These are phyloP conservation scores for Thryonomys swinderianus DNA, from an alignment of 2,113 vertebrate genomes.

Conservation along the genomic window DNA sequence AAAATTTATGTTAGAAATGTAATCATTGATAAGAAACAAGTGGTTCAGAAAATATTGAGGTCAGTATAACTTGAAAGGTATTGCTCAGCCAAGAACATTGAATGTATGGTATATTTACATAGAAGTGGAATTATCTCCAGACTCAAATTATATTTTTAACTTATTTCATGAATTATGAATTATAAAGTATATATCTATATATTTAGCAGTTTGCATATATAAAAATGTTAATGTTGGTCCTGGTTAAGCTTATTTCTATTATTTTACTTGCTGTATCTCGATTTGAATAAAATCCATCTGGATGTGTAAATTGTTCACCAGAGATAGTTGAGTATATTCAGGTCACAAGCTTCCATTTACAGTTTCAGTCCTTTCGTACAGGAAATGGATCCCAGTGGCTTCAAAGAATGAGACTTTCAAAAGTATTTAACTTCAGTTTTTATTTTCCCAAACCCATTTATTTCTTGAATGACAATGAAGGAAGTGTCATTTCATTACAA, in stretches of 20 bases:
- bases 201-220: neutral
- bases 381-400: slow-evolving; percentile 20
- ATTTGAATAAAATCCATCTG: neutral
- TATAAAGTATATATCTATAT: neutral
- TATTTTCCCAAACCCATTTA: neutral
- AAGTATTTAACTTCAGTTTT: neutral
- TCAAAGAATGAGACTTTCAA: neutral
- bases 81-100: neutral
- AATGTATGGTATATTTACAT: neutral
- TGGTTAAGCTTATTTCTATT: neutral
- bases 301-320: neutral
- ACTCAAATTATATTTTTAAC: neutral
- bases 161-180: slow-evolving; percentile 1
- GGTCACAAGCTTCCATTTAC: neutral
- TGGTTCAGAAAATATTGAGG: neutral
- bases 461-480: neutral
- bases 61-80: neutral
- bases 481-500: neutral
- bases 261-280: neutral
- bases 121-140: neutral
- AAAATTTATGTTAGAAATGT: slow-evolving; percentile 1
- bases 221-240: neutral
- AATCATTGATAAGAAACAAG: neutral
- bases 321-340: neutral
- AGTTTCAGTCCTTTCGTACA: neutral